A percentile compares a stretch with the other conserved stretches of the same genome.
These are phyloP conservation scores for Platalea minor DNA, from an alignment of 2,797 vertebrate genomes.

Conservation along the genomic window DNA sequence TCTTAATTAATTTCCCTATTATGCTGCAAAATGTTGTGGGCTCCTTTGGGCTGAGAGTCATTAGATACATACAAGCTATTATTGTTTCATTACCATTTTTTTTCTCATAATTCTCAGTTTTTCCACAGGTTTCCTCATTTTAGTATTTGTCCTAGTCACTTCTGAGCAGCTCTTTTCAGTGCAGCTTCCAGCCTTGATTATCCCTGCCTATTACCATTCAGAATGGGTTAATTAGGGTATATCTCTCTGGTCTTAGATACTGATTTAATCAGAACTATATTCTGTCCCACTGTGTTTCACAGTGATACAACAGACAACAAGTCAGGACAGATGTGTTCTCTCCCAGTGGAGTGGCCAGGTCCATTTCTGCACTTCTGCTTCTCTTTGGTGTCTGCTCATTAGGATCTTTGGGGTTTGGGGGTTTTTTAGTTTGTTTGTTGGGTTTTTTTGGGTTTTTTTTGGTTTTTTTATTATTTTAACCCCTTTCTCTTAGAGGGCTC, in stretches of 20 bases:
- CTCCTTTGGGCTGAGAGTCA: not conserved
- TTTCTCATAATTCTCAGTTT: not conserved
- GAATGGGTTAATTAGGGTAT: not conserved
- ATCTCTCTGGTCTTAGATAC: not conserved
- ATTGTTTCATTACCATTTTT: not conserved
- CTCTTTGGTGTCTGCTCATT: not conserved
- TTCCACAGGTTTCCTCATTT: not conserved
- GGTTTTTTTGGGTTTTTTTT: not conserved
- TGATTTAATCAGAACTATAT: not conserved
- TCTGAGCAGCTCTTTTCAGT: not conserved
- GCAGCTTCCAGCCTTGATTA: not conserved
- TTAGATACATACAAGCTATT: not conserved
- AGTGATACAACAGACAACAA: not conserved
- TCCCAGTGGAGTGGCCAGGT: not conserved
- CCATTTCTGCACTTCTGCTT: not conserved
- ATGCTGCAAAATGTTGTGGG: not conserved
- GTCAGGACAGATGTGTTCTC: not conserved
- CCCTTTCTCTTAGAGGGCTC: not conserved
- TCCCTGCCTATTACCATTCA: not conserved
- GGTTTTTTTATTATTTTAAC: not conserved
- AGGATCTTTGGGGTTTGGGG: not conserved
- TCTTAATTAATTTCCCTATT: conserved; percentile 1
- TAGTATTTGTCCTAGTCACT: not conserved
- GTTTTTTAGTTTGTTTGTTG: not conserved
- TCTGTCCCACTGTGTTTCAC: not conserved